Evolutionary conservation across 2,888 invertebrate species (phyloP).

Genomic region (Andrena flavipes): DNA sequence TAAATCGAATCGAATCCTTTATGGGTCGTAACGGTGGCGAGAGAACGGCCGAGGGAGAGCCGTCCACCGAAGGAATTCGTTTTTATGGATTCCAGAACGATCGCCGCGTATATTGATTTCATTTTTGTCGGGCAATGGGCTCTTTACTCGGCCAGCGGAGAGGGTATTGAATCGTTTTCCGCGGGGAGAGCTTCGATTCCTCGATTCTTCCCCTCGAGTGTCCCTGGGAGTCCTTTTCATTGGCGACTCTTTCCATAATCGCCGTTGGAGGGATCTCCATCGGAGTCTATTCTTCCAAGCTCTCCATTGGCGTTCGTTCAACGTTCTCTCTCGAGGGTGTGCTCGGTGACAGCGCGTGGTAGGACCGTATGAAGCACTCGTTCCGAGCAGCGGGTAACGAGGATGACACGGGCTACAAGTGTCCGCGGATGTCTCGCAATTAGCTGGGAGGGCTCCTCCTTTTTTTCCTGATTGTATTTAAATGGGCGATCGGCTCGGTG

Average conservation of each 20-base stretch:
- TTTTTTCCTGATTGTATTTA: slow-evolving; percentile 50
- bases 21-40: slow-evolving; percentile 31
- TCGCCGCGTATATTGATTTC: slow-evolving; percentile 11
- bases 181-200: background rate
- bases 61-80: slow-evolving; percentile 22
- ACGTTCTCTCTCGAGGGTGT: background rate
- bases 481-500: slow-evolving; percentile 34
- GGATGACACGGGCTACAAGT: background rate
- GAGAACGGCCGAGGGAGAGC: slow-evolving; percentile 3
- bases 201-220: background rate
- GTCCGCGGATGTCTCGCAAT: slow-evolving; percentile 39
- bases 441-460: slow-evolving; percentile 14
- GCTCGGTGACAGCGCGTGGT: background rate
- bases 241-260: background rate
- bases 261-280: background rate
- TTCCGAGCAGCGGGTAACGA: slow-evolving; percentile 17
- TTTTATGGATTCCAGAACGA: slow-evolving; percentile 38
- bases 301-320: background rate
- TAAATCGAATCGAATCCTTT: slow-evolving; percentile 35
- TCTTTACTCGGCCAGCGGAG: background rate
- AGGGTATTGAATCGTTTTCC: slow-evolving; percentile 3
- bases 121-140: background rate
- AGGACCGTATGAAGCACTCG: background rate
- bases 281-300: background rate
- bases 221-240: background rate